These are phyloP conservation scores for Leptopilina syphax DNA, from an alignment of 2,888 invertebrate genomes.

Conservation along the genomic window DNA sequence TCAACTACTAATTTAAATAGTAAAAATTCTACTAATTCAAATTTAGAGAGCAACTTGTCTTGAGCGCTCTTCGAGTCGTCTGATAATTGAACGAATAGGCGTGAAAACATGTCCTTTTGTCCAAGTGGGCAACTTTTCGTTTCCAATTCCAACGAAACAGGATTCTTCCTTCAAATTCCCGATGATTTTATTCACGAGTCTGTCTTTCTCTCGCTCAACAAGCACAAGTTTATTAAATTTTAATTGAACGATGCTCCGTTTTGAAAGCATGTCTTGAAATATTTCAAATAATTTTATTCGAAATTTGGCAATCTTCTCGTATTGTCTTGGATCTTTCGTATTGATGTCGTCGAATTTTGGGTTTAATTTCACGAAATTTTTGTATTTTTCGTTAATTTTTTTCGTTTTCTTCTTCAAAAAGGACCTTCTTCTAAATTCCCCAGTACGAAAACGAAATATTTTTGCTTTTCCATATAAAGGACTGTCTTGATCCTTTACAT, in stretches of 20 bases:
- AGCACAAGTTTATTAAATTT: not conserved
- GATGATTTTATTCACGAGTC: too few relatives aligned
- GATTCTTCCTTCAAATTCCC: too few relatives aligned
- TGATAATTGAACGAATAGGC: too few relatives aligned
- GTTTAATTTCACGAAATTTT: not conserved
- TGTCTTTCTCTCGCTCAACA: too few relatives aligned
- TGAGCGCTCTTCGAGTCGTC: too few relatives aligned
- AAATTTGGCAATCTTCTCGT: conserved; percentile 3
- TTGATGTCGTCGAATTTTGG: not conserved
- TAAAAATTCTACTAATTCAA: too few relatives aligned
- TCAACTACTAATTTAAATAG: too few relatives aligned
- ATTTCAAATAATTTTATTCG: not conserved
- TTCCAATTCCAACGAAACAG: too few relatives aligned
- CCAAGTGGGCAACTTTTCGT: too few relatives aligned
- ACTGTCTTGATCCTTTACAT: not conserved
- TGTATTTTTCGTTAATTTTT: not conserved
- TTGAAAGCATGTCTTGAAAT: not conserved
- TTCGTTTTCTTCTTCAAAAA: not conserved
- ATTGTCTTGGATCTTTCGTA: not conserved
- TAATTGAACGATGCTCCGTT: not conserved
- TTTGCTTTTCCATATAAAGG: not conserved
- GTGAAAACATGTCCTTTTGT: too few relatives aligned
- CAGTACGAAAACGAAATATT: not conserved
- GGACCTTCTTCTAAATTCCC: not conserved
- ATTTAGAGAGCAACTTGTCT: too few relatives aligned